Evolutionary conservation across 2,113 vertebrate genomes (phyloP).

Genomic region (Haliaeetus leucogaster): DNA sequence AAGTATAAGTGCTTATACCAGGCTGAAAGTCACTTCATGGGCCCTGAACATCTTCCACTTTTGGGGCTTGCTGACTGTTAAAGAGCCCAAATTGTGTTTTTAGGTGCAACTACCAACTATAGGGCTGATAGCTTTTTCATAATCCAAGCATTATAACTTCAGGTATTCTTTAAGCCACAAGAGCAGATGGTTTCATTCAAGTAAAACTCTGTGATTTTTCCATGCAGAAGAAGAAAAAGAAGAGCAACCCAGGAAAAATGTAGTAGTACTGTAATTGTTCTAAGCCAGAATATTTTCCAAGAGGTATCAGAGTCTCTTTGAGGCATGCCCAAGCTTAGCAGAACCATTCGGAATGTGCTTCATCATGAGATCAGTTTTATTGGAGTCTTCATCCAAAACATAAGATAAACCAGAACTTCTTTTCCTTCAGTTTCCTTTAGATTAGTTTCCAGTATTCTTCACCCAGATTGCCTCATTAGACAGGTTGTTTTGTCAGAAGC

Average conservation of each 20-base stretch:
- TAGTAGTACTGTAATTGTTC: not conserved
- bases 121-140: not conserved
- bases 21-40: not conserved
- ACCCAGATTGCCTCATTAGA: not conserved
- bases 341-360: constrained; percentile 31
- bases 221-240: not conserved
- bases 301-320: not conserved
- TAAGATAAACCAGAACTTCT: not conserved
- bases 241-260: not conserved
- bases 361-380: not conserved
- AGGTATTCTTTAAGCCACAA: not conserved
- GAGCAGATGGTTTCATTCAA: not conserved
- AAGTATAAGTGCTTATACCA: not conserved
- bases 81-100: not conserved
- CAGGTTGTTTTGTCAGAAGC: not conserved
- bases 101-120: not conserved
- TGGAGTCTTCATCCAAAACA: constrained; percentile 13
- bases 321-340: constrained; percentile 15
- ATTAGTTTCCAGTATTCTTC: not conserved
- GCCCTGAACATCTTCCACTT: not conserved
- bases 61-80: not conserved
- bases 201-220: not conserved
- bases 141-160: not conserved
- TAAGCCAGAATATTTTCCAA: constrained; percentile 34
- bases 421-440: not conserved